These are phyloP conservation scores for Thelaira solivaga DNA, from an alignment of 2,888 invertebrate species.

Conservation along the genomic window DNA sequence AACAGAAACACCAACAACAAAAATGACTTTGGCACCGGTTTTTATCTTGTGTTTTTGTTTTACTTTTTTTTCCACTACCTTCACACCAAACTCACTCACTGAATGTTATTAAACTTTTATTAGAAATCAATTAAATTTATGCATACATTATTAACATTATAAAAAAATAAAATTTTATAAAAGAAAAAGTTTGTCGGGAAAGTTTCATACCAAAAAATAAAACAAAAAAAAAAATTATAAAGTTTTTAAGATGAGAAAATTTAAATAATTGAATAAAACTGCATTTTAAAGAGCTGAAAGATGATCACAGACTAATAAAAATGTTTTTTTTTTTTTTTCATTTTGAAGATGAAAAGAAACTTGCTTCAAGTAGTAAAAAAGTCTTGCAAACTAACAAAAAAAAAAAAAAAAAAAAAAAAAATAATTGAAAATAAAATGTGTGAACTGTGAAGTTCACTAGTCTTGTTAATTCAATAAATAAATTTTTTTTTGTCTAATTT, in stretches of 20 bases:
- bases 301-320: neutral
- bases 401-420: neutral
- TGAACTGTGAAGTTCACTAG: neutral
- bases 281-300: neutral
- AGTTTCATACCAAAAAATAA: conserved; percentile 25
- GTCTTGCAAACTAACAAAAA: too few relatives aligned
- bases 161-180: neutral
- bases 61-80: too few relatives aligned
- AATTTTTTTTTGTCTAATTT: conserved; percentile 27
- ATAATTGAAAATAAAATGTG: neutral
- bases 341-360: too few relatives aligned
- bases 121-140: conserved; percentile 60
- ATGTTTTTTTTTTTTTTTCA: too few relatives aligned
- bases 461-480: neutral
- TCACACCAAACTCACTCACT: conserved; percentile 21
- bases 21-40: conserved; percentile 38
- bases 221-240: neutral
- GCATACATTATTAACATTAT: conserved; percentile 43
- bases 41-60: conserved; percentile 6
- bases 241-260: neutral
- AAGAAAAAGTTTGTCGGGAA: conserved; percentile 49
- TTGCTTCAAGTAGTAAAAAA: too few relatives aligned
- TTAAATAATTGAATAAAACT: neutral
- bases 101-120: conserved; percentile 48
- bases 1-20: too few relatives aligned